These are phyloP conservation scores for Oeneis ivallda DNA, from an alignment of 2,888 invertebrate genomes.

Conservation along the genomic window DNA sequence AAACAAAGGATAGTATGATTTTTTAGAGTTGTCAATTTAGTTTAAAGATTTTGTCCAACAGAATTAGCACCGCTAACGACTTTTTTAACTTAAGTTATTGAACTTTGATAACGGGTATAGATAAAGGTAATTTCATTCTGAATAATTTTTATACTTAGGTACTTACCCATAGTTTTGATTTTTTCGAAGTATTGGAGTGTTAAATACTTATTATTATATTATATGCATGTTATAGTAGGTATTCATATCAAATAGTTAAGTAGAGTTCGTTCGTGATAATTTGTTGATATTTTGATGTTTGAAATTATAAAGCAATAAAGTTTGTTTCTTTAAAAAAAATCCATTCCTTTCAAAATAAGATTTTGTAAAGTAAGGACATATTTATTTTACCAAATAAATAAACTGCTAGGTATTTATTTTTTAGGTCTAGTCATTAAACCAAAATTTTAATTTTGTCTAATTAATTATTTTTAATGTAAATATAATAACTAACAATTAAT, in stretches of 20 bases:
- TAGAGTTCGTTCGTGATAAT: slow-evolving; percentile 39
- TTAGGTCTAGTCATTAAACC: slow-evolving; percentile 8
- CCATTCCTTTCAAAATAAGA: slow-evolving; percentile 5
- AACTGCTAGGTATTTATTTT: neutral
- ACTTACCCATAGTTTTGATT: neutral
- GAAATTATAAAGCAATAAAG: slow-evolving; percentile 30
- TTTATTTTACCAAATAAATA: neutral
- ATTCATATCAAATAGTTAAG: slow-evolving; percentile 62
- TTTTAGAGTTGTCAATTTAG: too few relatives aligned
- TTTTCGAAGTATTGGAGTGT: slow-evolving; percentile 1
- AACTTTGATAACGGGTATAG: too few relatives aligned
- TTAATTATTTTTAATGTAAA: neutral
- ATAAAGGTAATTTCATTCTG: too few relatives aligned
- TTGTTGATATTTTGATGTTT: slow-evolving; percentile 24
- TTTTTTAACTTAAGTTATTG: too few relatives aligned
- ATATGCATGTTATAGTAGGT: too few relatives aligned
- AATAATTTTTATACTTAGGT: too few relatives aligned
- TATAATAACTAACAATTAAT: neutral
- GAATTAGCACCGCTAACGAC: too few relatives aligned
- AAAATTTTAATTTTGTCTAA: neutral
- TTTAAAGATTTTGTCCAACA: too few relatives aligned
- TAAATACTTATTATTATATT: too few relatives aligned
- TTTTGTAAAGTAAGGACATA: neutral
- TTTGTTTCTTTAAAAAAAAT: neutral
- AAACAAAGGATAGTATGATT: too few relatives aligned